A percentile compares a stretch with the other conserved stretches of the same genome.
phyloP scores from a whole-genome alignment of 2,113 vertebrate genomes.

The Halichoeres trimaculatus region DNA sequence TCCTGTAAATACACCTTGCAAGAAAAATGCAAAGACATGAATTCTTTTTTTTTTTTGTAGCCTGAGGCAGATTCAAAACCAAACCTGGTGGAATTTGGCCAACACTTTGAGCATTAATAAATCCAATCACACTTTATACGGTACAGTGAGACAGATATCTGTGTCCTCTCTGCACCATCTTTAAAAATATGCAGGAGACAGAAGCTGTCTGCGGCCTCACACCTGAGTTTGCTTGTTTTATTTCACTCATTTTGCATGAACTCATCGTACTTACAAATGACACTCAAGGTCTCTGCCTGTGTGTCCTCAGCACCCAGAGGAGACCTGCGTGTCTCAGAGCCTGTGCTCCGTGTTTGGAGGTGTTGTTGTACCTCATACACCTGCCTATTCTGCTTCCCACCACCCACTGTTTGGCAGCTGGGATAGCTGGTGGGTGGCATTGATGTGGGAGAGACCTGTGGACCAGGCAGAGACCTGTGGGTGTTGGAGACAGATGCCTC shows the following conservation, averaged over 20 bases:
- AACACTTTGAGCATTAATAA: too few relatives aligned
- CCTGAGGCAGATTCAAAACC: too few relatives aligned
- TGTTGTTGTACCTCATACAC: constrained; percentile 39
- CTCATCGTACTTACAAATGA: constrained; percentile 15
- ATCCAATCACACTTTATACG: too few relatives aligned
- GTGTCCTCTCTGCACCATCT: too few relatives aligned
- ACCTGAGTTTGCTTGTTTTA: neutral
- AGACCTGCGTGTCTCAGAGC: constrained; percentile 13
- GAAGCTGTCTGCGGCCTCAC: too few relatives aligned
- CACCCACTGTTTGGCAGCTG: constrained; percentile 69
- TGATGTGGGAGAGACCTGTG: constrained; percentile 56
- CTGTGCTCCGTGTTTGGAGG: constrained; percentile 25
- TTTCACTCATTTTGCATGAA: neutral
- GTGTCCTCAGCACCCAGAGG: constrained; percentile 17
- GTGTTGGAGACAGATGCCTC: constrained; percentile 61
- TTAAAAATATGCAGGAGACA: too few relatives aligned
- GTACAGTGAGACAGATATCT: too few relatives aligned
- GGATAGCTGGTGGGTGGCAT: constrained; percentile 64
- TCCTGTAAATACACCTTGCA: too few relatives aligned
- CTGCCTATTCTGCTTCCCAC: constrained; percentile 37
- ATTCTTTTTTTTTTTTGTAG: too few relatives aligned
- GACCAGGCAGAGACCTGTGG: constrained; percentile 56
- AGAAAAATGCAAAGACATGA: too few relatives aligned
- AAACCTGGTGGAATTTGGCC: too few relatives aligned
- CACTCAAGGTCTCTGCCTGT: neutral